Percentiles rank a stretch among this genome's conserved stretches.
phyloP scores from a whole-genome alignment of 2,113 vertebrate genomes.

The Syrmaticus mikado region DNA sequence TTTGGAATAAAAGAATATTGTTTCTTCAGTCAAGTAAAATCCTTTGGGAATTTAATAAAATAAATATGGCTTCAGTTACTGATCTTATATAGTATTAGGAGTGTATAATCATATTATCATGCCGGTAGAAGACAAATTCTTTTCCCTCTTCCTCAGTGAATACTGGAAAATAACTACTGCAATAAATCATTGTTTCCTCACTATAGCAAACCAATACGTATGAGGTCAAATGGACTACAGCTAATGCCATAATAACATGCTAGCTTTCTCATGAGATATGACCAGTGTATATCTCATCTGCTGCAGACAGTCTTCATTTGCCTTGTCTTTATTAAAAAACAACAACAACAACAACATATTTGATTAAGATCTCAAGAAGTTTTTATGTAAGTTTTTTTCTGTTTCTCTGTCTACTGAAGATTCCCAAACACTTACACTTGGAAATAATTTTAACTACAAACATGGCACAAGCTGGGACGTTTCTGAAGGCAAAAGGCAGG shows the following conservation, averaged over 20 bases:
- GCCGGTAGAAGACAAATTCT: background rate
- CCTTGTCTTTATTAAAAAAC: background rate
- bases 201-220: background rate
- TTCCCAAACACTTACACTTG: background rate
- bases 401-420: background rate
- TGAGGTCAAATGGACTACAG: slow-evolving; percentile 30
- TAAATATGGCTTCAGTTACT: slow-evolving; percentile 16
- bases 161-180: background rate
- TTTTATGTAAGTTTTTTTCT: background rate
- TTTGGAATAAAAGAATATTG: background rate
- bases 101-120: slow-evolving; percentile 15
- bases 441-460: background rate
- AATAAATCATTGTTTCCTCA: slow-evolving; percentile 61
- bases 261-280: background rate
- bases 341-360: background rate
- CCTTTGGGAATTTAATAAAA: slow-evolving; percentile 24
- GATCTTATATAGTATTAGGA: slow-evolving; percentile 1
- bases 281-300: background rate
- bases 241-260: background rate
- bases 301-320: background rate
- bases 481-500: background rate
- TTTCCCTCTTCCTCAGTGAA: background rate
- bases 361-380: background rate
- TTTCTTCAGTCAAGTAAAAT: slow-evolving; percentile 6
- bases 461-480: background rate